Evolutionary conservation across 2,797 vertebrate species (phyloP).

Genomic region (Rallus crepitans): DNA sequence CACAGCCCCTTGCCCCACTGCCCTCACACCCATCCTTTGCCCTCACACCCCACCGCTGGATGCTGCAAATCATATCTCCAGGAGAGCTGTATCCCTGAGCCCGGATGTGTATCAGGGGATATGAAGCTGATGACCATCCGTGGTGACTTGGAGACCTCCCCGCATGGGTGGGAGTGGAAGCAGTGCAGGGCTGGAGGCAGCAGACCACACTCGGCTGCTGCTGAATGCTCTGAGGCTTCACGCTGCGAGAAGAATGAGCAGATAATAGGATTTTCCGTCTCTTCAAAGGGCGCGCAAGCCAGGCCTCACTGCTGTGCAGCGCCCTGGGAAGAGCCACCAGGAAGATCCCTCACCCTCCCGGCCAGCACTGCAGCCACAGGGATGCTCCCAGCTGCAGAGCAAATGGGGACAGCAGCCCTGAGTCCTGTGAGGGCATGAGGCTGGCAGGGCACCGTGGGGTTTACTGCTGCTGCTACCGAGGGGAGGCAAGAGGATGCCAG

Average conservation of each 20-base stretch:
- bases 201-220: conserved; percentile 54
- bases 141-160: neutral
- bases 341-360: conserved; percentile 8
- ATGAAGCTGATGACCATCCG: neutral
- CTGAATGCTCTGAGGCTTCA: conserved; percentile 59
- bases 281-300: conserved; percentile 49
- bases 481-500: neutral
- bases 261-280: conserved; percentile 67
- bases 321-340: conserved; percentile 4
- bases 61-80: neutral
- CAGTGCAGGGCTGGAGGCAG: neutral
- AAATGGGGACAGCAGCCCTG: fast-evolving
- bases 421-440: neutral
- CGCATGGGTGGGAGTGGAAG: neutral
- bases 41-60: neutral
- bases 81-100: neutral
- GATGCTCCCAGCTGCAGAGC: conserved; percentile 32
- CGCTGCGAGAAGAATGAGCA: conserved; percentile 63
- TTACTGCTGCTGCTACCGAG: neutral
- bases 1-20: neutral
- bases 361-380: neutral
- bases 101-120: neutral
- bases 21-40: neutral
- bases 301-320: neutral
- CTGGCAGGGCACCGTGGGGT: neutral